Evolutionary conservation across 1,140 invertebrate species (phyloP).

Genomic region (Polypedilum pembai): DNA sequence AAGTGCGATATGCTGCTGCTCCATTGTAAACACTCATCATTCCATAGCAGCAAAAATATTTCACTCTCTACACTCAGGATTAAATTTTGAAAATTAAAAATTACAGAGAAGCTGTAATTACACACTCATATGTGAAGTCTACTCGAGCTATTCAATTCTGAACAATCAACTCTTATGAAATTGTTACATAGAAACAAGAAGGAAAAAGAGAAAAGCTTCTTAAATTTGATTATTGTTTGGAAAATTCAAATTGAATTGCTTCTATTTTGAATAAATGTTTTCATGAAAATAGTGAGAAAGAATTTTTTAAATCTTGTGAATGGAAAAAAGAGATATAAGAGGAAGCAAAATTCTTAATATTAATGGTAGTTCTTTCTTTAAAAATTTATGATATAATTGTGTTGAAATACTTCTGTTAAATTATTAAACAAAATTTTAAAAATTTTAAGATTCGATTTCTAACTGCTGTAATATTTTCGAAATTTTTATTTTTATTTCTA

Average conservation of each 20-base stretch:
- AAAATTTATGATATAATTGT: no score
- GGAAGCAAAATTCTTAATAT: no score
- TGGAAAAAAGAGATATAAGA: no score
- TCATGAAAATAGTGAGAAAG: no score
- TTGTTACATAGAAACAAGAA: no score
- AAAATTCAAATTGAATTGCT: slow-evolving; percentile 26
- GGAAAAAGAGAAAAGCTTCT: neutral
- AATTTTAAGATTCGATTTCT: no score
- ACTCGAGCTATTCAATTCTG: neutral
- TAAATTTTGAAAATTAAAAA: neutral
- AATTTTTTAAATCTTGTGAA: no score
- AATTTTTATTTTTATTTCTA: no score
- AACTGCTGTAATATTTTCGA: no score
- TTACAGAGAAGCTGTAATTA: neutral
- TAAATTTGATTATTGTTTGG: slow-evolving; percentile 28
- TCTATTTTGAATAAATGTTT: neutral
- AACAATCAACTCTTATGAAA: neutral
- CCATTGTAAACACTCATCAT: neutral
- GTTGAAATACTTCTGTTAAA: no score
- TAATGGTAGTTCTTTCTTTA: no score
- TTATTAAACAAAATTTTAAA: no score
- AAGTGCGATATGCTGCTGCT: neutral
- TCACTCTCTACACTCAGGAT: neutral
- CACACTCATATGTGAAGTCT: neutral
- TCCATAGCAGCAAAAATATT: neutral